Evolutionary conservation across 1,140 invertebrate species (phyloP).

Genomic region (Anastrepha obliqua): DNA sequence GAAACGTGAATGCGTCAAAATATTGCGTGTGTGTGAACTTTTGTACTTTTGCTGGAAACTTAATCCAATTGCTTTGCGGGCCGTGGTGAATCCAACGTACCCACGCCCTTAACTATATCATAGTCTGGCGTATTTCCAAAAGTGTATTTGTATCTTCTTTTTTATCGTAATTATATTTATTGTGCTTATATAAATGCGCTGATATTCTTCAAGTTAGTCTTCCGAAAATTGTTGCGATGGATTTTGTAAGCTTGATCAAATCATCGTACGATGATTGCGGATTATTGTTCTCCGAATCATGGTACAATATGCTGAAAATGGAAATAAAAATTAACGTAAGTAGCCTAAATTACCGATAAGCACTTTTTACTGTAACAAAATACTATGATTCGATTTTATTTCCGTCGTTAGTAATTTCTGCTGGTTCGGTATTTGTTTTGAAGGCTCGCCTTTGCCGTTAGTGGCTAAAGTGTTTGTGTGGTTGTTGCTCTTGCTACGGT

Average conservation of each 20-base stretch:
- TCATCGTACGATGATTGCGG: conserved; percentile 60
- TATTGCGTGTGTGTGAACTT: background rate
- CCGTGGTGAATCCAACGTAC: background rate
- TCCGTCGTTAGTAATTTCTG: background rate
- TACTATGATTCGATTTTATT: background rate
- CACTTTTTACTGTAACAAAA: background rate
- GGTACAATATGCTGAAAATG: conserved; percentile 66
- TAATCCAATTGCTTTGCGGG: too few relatives aligned
- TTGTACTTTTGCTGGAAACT: background rate
- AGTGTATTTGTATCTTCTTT: background rate
- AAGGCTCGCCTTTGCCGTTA: background rate
- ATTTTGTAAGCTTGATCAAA: conserved; percentile 57
- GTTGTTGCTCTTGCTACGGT: background rate
- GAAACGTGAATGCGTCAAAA: background rate
- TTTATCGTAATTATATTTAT: background rate
- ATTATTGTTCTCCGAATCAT: conserved; percentile 68
- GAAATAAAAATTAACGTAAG: conserved; percentile 68
- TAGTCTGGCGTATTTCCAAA: conserved; percentile 38
- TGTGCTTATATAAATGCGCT: conserved; percentile 4
- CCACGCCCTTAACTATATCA: background rate
- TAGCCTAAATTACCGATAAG: conserved; percentile 53
- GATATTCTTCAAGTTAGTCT: background rate
- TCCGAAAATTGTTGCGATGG: conserved; percentile 52
- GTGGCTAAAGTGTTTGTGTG: background rate
- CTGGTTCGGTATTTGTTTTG: background rate